A percentile compares a stretch with the other conserved stretches of the same genome.
Evolutionary conservation across 2,888 invertebrate species (phyloP).

Genomic region (Helobdella robusta): DNA sequence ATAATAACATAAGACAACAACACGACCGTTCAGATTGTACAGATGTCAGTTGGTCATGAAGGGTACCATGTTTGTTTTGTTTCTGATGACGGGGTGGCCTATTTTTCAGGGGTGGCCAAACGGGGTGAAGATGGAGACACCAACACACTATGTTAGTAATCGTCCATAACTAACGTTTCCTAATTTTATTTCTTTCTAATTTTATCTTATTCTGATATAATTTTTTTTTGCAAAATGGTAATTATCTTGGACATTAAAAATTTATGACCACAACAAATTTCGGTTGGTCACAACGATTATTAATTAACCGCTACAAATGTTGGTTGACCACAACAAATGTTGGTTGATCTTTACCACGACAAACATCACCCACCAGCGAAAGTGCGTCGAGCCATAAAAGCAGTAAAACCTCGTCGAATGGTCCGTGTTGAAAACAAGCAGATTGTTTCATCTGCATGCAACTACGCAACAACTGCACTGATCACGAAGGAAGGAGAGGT

Average conservation of each 20-base stretch:
- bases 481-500: slow-evolving; percentile 80
- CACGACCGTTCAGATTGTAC: too few relatives aligned
- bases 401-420: slow-evolving; percentile 83
- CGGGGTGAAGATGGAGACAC: slow-evolving; percentile 84
- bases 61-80: slow-evolving; percentile 80
- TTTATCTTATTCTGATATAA: not conserved
- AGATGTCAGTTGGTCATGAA: slow-evolving; percentile 84
- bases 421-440: slow-evolving; percentile 75
- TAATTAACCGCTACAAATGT: too few relatives aligned
- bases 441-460: slow-evolving; percentile 75
- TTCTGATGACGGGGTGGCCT: slow-evolving; percentile 82
- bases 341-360: too few relatives aligned
- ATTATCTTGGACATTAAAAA: too few relatives aligned
- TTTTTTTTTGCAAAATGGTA: not conserved
- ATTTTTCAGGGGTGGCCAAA: slow-evolving; percentile 74
- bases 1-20: too few relatives aligned
- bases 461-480: slow-evolving; percentile 85
- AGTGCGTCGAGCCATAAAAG: slow-evolving; percentile 69
- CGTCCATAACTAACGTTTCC: not conserved
- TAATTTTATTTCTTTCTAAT: too few relatives aligned
- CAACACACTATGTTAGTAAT: slow-evolving; percentile 52
- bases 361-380: slow-evolving; percentile 39
- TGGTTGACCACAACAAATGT: too few relatives aligned
- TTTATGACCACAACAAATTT: too few relatives aligned
- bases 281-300: too few relatives aligned